Conservation (phyloP, 2,113 vertebrate genomes). For the Coryphaenoides rupestris region DNA sequence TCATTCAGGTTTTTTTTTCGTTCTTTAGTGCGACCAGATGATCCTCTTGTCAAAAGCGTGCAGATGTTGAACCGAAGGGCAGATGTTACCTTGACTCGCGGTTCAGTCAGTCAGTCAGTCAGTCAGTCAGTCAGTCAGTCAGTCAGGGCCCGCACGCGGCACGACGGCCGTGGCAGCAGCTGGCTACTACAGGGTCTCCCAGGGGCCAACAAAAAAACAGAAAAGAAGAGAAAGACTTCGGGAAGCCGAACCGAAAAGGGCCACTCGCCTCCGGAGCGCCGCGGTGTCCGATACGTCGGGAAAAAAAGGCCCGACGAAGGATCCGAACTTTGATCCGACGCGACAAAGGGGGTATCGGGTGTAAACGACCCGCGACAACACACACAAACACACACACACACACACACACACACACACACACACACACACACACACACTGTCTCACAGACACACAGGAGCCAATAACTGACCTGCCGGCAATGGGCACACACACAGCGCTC, state of each 20-base stretch:
- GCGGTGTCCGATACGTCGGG: neutral
- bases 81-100: slow-evolving; percentile 23
- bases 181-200: too few species aligned
- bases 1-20: neutral
- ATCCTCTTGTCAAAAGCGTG: neutral
- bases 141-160: too few species aligned
- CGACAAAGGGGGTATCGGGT: too few species aligned
- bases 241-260: slow-evolving; percentile 22
- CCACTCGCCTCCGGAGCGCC: neutral
- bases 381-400: neutral
- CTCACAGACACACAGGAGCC: slow-evolving; percentile 11
- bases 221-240: slow-evolving; percentile 22
- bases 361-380: too few species aligned
- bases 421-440: neutral
- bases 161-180: too few species aligned
- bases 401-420: neutral
- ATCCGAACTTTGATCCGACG: neutral
- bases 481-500: too few species aligned
- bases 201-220: slow-evolving; percentile 21
- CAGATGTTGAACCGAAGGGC: slow-evolving; percentile 20
- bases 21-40: slow-evolving; percentile 18
- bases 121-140: too few species aligned
- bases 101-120: slow-evolving; percentile 37
- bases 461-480: too few species aligned
- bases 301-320: slow-evolving; percentile 20